Percentiles rank a stretch among this genome's conserved stretches.
Evolutionary conservation across 2,797 vertebrate species (phyloP).

Genomic region (Saxicola maurus): DNA sequence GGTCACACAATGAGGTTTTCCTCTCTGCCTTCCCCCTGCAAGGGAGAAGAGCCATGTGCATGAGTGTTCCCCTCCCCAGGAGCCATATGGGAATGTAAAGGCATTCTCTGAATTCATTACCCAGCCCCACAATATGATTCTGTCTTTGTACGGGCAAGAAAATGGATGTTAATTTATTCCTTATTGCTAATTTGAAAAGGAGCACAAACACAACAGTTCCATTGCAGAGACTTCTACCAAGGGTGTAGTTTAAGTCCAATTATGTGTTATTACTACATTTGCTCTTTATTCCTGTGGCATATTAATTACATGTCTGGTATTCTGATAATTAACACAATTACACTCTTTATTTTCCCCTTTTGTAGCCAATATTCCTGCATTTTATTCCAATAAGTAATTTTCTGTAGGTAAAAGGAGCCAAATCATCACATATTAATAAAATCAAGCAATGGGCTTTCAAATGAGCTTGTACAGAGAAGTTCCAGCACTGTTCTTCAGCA

Average conservation of each 20-base stretch:
- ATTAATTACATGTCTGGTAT: slow-evolving; percentile 72
- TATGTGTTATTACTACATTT: slow-evolving; percentile 65
- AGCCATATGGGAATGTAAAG: slow-evolving; percentile 47
- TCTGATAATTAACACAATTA: slow-evolving; percentile 74
- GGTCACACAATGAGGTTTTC: background rate
- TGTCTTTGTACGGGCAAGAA: slow-evolving; percentile 10
- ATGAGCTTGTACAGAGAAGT: background rate
- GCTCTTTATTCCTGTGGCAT: slow-evolving; percentile 68
- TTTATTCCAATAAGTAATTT: slow-evolving; percentile 21
- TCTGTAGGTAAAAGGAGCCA: slow-evolving; percentile 31
- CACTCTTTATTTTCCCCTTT: slow-evolving; percentile 42
- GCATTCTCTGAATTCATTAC: slow-evolving; percentile 38
- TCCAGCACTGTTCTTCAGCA: background rate
- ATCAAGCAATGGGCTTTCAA: background rate
- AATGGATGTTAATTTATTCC: slow-evolving; percentile 64
- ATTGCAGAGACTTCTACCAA: slow-evolving; percentile 37
- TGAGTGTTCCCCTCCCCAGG: background rate
- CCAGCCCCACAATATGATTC: slow-evolving; percentile 37
- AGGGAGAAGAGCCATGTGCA: background rate
- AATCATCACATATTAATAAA: slow-evolving; percentile 28
- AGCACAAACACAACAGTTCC: slow-evolving; percentile 58
- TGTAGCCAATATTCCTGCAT: slow-evolving; percentile 3
- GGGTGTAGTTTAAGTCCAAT: slow-evolving; percentile 64
- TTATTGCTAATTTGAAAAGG: slow-evolving; percentile 70
- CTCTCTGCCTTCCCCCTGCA: background rate